phyloP scores from a whole-genome alignment of 1,140 invertebrate genomes.

The Mycetomoellerius zeteki region DNA sequence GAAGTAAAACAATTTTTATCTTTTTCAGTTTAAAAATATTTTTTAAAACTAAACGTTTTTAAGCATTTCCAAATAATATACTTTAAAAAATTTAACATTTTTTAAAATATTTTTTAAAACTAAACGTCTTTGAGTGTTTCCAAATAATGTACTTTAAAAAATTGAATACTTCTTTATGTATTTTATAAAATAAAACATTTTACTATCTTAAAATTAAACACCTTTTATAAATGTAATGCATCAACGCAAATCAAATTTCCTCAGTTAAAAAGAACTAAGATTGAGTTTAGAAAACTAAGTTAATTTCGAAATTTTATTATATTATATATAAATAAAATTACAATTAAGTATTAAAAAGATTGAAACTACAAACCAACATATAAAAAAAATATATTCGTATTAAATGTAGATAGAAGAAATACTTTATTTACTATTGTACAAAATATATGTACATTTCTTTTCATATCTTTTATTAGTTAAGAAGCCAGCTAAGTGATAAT shows the following conservation, averaged over 20 bases:
- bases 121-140: no score
- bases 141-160: no score
- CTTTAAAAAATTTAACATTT: no score
- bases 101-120: no score
- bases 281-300: background rate
- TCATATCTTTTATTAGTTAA: background rate
- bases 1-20: no score
- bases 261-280: background rate
- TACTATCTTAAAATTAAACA: no score
- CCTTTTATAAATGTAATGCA: background rate
- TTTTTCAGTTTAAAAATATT: no score
- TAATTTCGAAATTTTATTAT: background rate
- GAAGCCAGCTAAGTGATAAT: background rate
- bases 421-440: background rate
- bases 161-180: no score
- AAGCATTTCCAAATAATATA: no score
- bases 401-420: background rate
- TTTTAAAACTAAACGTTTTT: no score
- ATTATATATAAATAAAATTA: conserved; percentile 14
- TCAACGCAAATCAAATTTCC: background rate
- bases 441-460: background rate
- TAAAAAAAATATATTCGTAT: background rate
- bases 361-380: background rate
- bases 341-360: background rate
- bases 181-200: no score